Conservation (phyloP, 2,888 invertebrate genomes). For the Harpagoxenus sublaevis region DNA sequence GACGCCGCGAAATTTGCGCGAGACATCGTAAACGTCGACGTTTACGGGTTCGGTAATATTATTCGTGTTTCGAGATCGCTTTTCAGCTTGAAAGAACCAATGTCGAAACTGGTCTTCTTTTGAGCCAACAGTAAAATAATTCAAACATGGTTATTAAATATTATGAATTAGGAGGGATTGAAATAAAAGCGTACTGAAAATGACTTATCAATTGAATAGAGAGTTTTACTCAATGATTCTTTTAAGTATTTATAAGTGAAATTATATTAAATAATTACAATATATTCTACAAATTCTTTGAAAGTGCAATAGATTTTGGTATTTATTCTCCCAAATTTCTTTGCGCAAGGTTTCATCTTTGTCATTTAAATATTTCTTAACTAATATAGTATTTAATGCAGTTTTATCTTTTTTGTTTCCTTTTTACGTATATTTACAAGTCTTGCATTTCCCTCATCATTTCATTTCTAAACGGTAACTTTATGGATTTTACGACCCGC, state of each 20-base stretch:
- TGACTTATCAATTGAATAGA: not conserved
- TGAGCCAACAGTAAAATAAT: not conserved
- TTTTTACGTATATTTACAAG: not conserved
- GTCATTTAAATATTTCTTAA: not conserved
- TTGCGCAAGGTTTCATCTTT: not conserved
- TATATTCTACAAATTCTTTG: not conserved
- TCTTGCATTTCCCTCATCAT: not conserved
- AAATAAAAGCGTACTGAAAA: not conserved
- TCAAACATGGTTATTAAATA: not conserved
- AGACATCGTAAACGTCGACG: constrained; percentile 38
- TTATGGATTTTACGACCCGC: not conserved
- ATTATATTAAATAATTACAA: not conserved
- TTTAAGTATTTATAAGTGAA: not conserved
- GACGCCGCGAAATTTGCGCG: constrained; percentile 51
- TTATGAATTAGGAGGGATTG: not conserved
- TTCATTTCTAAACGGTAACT: not conserved
- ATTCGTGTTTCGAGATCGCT: constrained; percentile 20
- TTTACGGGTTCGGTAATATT: constrained; percentile 61
- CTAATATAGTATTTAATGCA: not conserved
- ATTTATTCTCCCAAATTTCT: not conserved
- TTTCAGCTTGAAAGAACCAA: not conserved
- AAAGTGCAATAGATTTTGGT: not conserved
- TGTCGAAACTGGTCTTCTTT: not conserved
- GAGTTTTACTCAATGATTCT: not conserved
- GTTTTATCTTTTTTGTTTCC: not conserved